Conservation (phyloP, 2,113 vertebrate genomes). For the Mola mola region DNA sequence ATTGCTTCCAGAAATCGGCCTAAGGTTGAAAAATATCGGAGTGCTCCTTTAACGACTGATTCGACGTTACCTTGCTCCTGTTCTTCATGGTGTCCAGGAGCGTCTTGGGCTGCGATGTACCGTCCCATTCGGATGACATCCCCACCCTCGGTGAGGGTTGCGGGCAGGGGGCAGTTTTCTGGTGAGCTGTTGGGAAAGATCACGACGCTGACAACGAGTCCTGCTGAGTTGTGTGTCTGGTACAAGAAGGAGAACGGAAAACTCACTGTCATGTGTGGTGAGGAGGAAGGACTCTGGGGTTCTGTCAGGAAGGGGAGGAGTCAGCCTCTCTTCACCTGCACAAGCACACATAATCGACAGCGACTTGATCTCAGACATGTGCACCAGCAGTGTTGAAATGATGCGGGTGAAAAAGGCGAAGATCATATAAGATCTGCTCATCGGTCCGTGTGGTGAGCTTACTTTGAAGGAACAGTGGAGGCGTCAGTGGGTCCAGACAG, state of each 20-base stretch:
- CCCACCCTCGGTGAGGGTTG: slow-evolving; percentile 35
- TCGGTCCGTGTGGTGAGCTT: too few relatives aligned
- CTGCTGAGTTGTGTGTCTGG: background rate
- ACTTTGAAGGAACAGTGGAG: slow-evolving; percentile 34
- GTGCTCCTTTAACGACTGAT: too few relatives aligned
- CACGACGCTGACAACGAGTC: background rate
- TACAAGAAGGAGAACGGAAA: background rate
- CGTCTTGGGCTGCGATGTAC: slow-evolving; percentile 60
- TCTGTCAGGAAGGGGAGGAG: slow-evolving; percentile 82
- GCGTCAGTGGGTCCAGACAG: background rate
- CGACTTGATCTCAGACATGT: background rate
- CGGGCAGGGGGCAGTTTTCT: background rate
- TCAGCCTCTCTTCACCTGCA: slow-evolving; percentile 38
- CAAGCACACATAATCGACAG: background rate
- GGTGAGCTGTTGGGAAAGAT: background rate
- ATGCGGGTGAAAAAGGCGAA: background rate
- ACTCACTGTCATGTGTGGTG: slow-evolving; percentile 81
- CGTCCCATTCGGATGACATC: slow-evolving; percentile 72
- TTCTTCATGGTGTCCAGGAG: slow-evolving; percentile 55
- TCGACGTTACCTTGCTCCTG: slow-evolving; percentile 79
- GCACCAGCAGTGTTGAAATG: background rate
- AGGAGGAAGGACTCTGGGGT: slow-evolving; percentile 85
- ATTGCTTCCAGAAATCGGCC: too few relatives aligned
- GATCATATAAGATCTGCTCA: too few relatives aligned
- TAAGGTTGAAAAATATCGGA: too few relatives aligned